Evolutionary conservation across 1,140 invertebrate species (phyloP).

Genomic region (Aphis craccivora): DNA sequence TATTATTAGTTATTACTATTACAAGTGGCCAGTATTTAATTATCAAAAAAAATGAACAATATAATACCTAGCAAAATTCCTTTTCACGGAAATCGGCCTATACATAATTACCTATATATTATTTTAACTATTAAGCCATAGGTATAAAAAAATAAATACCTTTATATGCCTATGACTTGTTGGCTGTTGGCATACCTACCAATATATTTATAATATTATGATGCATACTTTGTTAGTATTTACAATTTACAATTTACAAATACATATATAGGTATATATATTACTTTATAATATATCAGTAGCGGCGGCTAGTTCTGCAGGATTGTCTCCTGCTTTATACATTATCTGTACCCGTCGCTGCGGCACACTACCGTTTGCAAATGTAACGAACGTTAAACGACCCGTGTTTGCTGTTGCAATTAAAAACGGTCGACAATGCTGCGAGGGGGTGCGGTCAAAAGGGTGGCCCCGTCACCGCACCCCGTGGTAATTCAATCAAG

Average conservation of each 20-base stretch:
- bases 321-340: too few relatives aligned
- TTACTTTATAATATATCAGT: not conserved
- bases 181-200: too few relatives aligned
- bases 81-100: too few relatives aligned
- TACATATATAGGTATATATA: not conserved
- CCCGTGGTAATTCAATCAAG: slow-evolving; percentile 50
- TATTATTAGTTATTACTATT: too few relatives aligned
- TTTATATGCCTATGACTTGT: too few relatives aligned
- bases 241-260: not conserved
- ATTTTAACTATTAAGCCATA: too few relatives aligned
- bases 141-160: too few relatives aligned
- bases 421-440: slow-evolving; percentile 33
- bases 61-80: too few relatives aligned
- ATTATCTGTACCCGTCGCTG: not conserved
- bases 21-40: too few relatives aligned
- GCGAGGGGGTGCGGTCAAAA: slow-evolving; percentile 52
- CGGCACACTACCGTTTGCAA: not conserved
- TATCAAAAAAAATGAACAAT: too few relatives aligned
- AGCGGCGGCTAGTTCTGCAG: not conserved
- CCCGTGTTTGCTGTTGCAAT: slow-evolving; percentile 40
- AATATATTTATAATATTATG: too few relatives aligned
- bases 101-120: too few relatives aligned
- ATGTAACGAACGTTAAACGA: slow-evolving; percentile 50
- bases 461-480: slow-evolving; percentile 42
- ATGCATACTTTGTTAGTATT: not conserved